A percentile compares a stretch with the other conserved stretches of the same genome.
These are phyloP conservation scores for Sibirionetta formosa DNA, from an alignment of 2,797 vertebrate species.

Conservation along the genomic window DNA sequence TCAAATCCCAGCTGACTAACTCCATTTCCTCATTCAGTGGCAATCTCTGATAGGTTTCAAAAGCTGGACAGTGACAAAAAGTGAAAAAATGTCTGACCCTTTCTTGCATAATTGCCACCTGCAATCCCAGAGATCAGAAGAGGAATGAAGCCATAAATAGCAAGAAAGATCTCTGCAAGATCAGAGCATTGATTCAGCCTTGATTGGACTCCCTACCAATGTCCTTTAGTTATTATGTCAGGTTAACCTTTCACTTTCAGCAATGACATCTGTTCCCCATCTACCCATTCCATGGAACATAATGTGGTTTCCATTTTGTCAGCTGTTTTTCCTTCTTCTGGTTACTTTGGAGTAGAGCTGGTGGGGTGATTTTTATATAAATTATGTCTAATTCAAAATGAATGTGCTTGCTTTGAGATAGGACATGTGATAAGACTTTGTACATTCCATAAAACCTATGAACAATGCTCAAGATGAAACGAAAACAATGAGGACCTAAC, in stretches of 20 bases:
- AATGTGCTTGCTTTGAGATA: conserved; percentile 24
- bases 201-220: conserved; percentile 56
- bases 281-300: background rate
- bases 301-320: conserved; percentile 31
- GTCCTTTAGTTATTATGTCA: conserved; percentile 32
- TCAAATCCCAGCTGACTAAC: background rate
- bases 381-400: conserved; percentile 30
- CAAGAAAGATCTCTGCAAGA: conserved; percentile 45
- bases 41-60: background rate
- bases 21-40: background rate
- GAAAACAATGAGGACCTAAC: background rate
- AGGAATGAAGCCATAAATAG: conserved; percentile 47
- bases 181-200: conserved; percentile 60
- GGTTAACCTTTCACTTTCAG: conserved; percentile 60
- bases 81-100: background rate
- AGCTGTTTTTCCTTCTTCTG: conserved; percentile 40
- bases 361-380: background rate
- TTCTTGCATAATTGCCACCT: conserved; percentile 39
- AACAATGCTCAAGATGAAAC: background rate
- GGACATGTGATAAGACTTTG: background rate
- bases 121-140: background rate
- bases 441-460: background rate
- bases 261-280: conserved; percentile 45
- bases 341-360: conserved; percentile 48
- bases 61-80: background rate